These are phyloP conservation scores for Phocides pigmalion DNA, from an alignment of 1,140 invertebrate genomes.

Conservation along the genomic window DNA sequence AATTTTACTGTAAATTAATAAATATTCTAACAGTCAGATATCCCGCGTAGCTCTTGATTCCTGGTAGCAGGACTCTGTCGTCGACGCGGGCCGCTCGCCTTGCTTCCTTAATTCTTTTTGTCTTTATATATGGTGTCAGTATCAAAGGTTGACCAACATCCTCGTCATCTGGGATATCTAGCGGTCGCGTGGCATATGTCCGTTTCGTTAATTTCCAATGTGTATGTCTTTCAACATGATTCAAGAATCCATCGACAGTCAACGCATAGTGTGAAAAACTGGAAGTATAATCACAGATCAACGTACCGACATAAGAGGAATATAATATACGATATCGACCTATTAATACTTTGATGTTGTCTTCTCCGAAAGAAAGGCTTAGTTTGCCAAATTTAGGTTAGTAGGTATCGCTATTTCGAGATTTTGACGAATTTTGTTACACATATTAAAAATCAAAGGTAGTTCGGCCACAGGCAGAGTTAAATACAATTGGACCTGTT, in stretches of 20 bases:
- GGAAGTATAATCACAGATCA: background rate
- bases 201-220: background rate
- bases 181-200: background rate
- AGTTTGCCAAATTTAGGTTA: too few relatives aligned
- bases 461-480: too few relatives aligned
- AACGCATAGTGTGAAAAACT: background rate
- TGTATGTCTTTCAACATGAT: background rate
- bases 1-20: too few relatives aligned
- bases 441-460: too few relatives aligned
- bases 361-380: too few relatives aligned
- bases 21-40: slow-evolving; percentile 15
- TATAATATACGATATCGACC: too few relatives aligned
- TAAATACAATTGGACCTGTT: too few relatives aligned
- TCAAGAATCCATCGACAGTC: background rate
- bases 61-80: background rate
- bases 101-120: background rate
- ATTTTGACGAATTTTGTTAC: too few relatives aligned
- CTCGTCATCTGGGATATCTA: background rate
- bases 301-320: too few relatives aligned
- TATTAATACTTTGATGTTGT: too few relatives aligned
- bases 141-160: slow-evolving; percentile 15
- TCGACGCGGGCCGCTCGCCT: slow-evolving; percentile 2
- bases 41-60: slow-evolving; percentile 22
- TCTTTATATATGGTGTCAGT: slow-evolving; percentile 16
- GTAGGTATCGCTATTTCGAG: too few relatives aligned